Percentiles rank a stretch among this genome's conserved stretches.
phyloP scores from a whole-genome alignment of 2,113 vertebrate genomes.

The Anolis sagrei region DNA sequence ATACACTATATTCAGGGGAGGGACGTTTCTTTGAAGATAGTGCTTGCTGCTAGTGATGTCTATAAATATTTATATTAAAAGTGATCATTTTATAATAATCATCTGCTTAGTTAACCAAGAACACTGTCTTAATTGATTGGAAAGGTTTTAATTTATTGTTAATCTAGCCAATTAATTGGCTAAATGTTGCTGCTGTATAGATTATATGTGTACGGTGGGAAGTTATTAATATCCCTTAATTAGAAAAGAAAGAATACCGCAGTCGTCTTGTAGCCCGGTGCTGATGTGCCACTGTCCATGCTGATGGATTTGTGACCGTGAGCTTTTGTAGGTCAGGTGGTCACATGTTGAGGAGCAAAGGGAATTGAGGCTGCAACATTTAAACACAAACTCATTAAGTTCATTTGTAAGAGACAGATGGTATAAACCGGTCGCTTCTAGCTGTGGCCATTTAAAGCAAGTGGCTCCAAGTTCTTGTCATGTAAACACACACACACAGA shows the following conservation, averaged over 20 bases:
- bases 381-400: conserved; percentile 10
- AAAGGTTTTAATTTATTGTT: background rate
- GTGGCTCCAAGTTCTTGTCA: background rate
- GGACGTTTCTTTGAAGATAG: background rate
- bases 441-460: conserved; percentile 18
- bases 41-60: background rate
- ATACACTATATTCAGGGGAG: background rate
- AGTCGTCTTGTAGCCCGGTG: background rate
- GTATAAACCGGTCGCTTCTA: background rate
- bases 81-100: background rate
- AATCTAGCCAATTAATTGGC: conserved; percentile 12
- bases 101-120: background rate
- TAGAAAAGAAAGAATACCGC: background rate
- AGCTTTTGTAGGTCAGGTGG: background rate
- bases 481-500: background rate
- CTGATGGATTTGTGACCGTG: background rate
- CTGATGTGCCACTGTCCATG: background rate
- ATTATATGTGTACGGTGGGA: background rate
- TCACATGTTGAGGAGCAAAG: background rate
- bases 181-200: background rate
- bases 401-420: conserved; percentile 4
- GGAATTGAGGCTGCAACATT: conserved; percentile 10
- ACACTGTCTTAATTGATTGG: background rate
- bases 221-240: background rate
- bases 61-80: conserved; percentile 5